A percentile compares a stretch with the other conserved stretches of the same genome.
phyloP scores from a whole-genome alignment of 2,888 invertebrate genomes.

The Macroteleia sp. region DNA sequence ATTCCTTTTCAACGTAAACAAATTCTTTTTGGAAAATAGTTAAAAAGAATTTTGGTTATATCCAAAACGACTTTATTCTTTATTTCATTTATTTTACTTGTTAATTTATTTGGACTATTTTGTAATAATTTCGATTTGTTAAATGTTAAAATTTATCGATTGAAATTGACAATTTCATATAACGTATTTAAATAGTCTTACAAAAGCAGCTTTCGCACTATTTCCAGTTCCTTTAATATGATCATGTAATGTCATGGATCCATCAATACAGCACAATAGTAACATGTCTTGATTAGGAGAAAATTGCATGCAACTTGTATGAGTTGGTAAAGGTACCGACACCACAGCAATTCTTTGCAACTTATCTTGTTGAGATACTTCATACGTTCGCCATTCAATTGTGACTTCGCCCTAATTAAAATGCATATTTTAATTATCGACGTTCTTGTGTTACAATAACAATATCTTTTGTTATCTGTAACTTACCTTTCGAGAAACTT shows the following conservation, averaged over 20 bases:
- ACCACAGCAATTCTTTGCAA: slow-evolving; percentile 88
- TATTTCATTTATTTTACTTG: no score
- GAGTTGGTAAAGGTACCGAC: slow-evolving; percentile 89
- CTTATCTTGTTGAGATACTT: slow-evolving; percentile 86
- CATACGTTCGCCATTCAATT: slow-evolving; percentile 88
- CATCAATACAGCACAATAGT: slow-evolving; percentile 93
- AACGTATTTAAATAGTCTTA: slow-evolving; percentile 85
- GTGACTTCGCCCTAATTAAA: slow-evolving; percentile 86
- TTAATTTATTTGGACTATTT: no score
- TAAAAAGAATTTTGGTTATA: no score
- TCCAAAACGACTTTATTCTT: no score
- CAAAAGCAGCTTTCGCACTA: slow-evolving; percentile 91
- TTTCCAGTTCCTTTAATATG: slow-evolving; percentile 89
- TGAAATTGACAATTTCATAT: no score
- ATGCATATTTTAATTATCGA: no score
- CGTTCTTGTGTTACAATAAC: no score
- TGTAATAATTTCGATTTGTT: no score
- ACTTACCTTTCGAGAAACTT: slow-evolving; percentile 88
- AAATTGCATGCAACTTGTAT: slow-evolving; percentile 87
- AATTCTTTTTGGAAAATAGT: no score
- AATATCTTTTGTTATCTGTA: neutral
- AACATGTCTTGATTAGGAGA: slow-evolving; percentile 90
- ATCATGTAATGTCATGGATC: slow-evolving; percentile 92
- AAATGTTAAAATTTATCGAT: no score
- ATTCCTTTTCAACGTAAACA: no score